A percentile compares a stretch with the other conserved stretches of the same genome.
phyloP scores from a whole-genome alignment of 1,140 invertebrate species.

The Myzus persicae region DNA sequence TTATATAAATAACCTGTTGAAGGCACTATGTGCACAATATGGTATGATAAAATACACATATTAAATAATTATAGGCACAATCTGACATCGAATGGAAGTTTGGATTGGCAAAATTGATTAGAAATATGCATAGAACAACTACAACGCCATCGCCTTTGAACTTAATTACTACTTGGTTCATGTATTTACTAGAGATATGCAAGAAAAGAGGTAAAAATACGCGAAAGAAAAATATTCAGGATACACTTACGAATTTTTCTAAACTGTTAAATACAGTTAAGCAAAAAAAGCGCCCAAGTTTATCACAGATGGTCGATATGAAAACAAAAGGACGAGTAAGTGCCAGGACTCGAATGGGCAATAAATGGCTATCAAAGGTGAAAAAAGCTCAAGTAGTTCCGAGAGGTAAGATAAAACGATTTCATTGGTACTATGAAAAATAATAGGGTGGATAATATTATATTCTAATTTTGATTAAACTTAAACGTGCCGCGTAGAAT shows the following conservation, averaged over 20 bases:
- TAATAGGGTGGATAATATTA: no score
- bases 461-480: background rate
- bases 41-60: background rate
- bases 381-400: conserved; percentile 82
- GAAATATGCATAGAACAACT: conserved; percentile 98
- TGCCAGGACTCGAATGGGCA: conserved; percentile 81
- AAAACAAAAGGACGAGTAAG: conserved; percentile 75
- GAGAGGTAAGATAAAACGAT: conserved; percentile 67
- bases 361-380: conserved; percentile 85
- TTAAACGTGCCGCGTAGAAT: conserved; percentile 70
- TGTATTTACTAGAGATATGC: conserved; percentile 81
- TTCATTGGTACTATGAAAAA: background rate
- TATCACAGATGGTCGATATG: conserved; percentile 78
- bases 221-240: conserved; percentile 35
- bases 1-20: background rate
- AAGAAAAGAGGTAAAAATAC: conserved; percentile 73
- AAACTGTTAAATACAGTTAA: conserved; percentile 64
- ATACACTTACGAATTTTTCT: conserved; percentile 42
- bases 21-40: background rate
- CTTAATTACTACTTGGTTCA: conserved; percentile 91
- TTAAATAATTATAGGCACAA: conserved; percentile 77
- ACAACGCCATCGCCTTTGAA: conserved; percentile 97
- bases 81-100: conserved; percentile 99
- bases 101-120: conserved; percentile 95
- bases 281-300: conserved; percentile 80